phyloP scores from a whole-genome alignment of 2,888 invertebrate genomes.

The Agriopis aurantiaria region DNA sequence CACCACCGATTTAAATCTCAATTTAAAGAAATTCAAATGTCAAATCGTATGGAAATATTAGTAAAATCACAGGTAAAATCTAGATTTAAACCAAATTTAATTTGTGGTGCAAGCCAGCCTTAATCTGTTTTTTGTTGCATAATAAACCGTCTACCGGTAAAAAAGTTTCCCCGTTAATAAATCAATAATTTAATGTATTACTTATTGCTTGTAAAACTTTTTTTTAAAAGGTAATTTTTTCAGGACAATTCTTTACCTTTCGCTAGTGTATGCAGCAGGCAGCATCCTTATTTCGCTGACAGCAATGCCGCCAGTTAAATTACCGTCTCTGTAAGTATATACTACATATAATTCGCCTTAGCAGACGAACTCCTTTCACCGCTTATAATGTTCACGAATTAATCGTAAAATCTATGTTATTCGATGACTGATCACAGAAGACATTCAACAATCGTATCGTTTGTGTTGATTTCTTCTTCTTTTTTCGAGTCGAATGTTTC shows the following conservation, averaged over 20 bases:
- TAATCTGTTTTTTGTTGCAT: neutral
- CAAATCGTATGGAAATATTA: too few species aligned
- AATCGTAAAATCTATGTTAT: neutral
- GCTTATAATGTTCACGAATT: neutral
- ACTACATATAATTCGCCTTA: neutral
- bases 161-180: neutral
- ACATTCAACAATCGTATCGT: neutral
- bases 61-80: too few species aligned
- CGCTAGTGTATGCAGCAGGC: slow-evolving; percentile 95
- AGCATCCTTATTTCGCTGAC: slow-evolving; percentile 91
- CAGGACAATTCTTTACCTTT: slow-evolving; percentile 95
- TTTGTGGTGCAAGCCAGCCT: too few species aligned
- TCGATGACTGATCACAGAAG: neutral
- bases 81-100: too few species aligned
- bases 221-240: slow-evolving; percentile 50
- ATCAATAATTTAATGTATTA: too few species aligned
- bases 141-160: neutral
- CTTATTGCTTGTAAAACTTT: neutral
- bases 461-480: too few species aligned
- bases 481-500: too few species aligned
- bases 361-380: slow-evolving; percentile 4
- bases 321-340: slow-evolving; percentile 86
- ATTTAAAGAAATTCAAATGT: too few species aligned
- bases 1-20: too few species aligned
- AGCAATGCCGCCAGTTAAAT: slow-evolving; percentile 87